Evolutionary conservation across 2,888 invertebrate genomes (phyloP), one percentile per base, ranked within the genome.

Genomic region (Caenorhabditis sp.): DNA sequence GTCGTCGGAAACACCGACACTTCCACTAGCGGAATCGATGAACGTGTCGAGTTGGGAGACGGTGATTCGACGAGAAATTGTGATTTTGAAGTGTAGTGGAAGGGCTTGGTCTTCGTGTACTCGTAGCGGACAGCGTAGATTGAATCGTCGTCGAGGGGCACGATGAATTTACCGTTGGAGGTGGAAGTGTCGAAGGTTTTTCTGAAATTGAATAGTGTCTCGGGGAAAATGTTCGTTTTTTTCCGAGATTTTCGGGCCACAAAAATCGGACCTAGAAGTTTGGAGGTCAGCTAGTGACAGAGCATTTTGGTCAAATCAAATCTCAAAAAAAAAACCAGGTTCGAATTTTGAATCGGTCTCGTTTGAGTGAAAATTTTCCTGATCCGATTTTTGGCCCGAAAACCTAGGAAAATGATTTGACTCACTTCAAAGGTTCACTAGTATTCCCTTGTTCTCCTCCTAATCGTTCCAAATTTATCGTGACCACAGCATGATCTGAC

Each of bases 51-150:
- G 51, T 81, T 80, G 1, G 57, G 55, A 3, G 74, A 74, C 0
- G 76, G 69, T 0, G 72, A 66, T 65, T 82, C 82, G 1, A 77
- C 73, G 8, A 82, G 58, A 36, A 82, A 82, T 36, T 79, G 75
- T 1, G 79, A 71, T 58, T 82, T 79, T 1, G 79, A 71, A 12
- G 77, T 64, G 59, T 81, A 82, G 51, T 81, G 80, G 55, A 82
- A 82, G 0, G 82, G 82, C 57, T 74, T 73, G 1, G 63, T 66
- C 62, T 85, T 86, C 14, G 79, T 77, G 61, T 86, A 86, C n/a
- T 81, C 78, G 66, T 86, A 86, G 36, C 76, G 73, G 3, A 85
- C 82, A 0, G 86, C 85, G 55, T 85, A 86, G 55, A 81, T 77
- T 0, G 77, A 75, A n/a, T 78, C 78, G 10, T 83, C 78, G 24